Base-by-base conservation (phyloP, 2,888 invertebrate genomes). In the Drosophila demipolita region DNA sequence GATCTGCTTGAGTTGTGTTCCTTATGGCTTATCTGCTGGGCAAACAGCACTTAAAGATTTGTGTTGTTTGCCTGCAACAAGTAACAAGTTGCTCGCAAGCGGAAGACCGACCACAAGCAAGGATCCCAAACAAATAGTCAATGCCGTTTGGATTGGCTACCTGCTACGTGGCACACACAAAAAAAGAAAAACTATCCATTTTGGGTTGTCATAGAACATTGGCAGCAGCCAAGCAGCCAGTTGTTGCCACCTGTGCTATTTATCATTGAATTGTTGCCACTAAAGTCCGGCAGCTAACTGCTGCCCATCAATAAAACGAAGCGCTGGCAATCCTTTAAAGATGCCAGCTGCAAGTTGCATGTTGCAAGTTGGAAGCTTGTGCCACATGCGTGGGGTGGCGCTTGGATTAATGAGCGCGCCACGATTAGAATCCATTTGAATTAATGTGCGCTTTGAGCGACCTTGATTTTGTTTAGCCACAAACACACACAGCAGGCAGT, bases 341-440 rank as follows among this genome's bases (percentile, higher is more conserved):
- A 15, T 33, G 53, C 36, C 20, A 54, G 50, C 32, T 9, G 36
- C 15, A 6, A 0, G 9, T n/a, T 29, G 12, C 12, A 23, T 11
- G 17, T 20, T 23, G 20, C 20, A 33, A 17, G 23, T 36, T n/a
- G 23, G 23, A 23, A 23, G 23, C n/a, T 15, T 15, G 17, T 50
- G 57, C 42, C 49, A 32, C 61, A 63, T 74, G 84, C 90, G 90
- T 84, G 83, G 83, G 89, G 90, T 85, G 84, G 89, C 87, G 84
- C 87, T 81, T 73, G 78, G 87, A 85, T 85, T 87, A 85, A 85
- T 85, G 90, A 83, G 82, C 66, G 53, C 66, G 79, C 87, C 71
- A 69, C 85, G 87, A 89, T 85, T 87, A 87, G 89, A 90, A 85
- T 89, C 85, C 75, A 89, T 89, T 85, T 78, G 85, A 85, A 90